phyloP scores from a whole-genome alignment of 2,797 vertebrate species.

The Coendou prehensilis region DNA sequence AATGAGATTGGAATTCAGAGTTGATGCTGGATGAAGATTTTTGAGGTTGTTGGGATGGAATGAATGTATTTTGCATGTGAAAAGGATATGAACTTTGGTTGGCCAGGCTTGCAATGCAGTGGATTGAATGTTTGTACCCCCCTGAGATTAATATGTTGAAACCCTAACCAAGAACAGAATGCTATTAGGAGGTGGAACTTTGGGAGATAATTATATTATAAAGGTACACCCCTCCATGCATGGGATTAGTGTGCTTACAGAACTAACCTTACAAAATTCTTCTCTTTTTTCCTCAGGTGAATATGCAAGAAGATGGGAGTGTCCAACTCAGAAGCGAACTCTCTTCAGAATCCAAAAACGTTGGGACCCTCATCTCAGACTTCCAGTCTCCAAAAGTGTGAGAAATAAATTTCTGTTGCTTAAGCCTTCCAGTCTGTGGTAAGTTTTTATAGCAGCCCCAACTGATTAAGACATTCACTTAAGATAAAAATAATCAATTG shows the following conservation, averaged over 20 bases:
- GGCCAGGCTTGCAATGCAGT: neutral
- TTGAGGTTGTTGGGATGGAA: neutral
- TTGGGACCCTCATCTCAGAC: neutral
- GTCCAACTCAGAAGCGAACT: neutral
- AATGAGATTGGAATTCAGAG: neutral
- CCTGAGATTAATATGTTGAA: neutral
- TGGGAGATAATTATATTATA: neutral
- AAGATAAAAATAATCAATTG: slow-evolving; percentile 10
- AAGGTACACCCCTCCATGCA: neutral
- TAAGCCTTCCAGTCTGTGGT: neutral
- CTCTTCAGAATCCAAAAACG: neutral
- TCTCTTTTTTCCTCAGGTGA: neutral
- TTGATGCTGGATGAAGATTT: neutral
- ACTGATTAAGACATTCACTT: slow-evolving; percentile 12
- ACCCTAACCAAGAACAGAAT: neutral
- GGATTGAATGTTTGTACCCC: neutral
- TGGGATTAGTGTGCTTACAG: neutral
- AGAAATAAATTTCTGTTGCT: neutral
- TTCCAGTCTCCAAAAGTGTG: neutral
- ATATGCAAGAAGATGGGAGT: neutral
- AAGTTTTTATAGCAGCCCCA: neutral
- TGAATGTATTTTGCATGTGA: neutral
- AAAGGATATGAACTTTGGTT: neutral
- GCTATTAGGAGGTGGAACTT: neutral
- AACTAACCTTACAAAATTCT: neutral